Evolutionary conservation across 2,113 vertebrate genomes (phyloP).

Genomic region (Globicephala melas): DNA sequence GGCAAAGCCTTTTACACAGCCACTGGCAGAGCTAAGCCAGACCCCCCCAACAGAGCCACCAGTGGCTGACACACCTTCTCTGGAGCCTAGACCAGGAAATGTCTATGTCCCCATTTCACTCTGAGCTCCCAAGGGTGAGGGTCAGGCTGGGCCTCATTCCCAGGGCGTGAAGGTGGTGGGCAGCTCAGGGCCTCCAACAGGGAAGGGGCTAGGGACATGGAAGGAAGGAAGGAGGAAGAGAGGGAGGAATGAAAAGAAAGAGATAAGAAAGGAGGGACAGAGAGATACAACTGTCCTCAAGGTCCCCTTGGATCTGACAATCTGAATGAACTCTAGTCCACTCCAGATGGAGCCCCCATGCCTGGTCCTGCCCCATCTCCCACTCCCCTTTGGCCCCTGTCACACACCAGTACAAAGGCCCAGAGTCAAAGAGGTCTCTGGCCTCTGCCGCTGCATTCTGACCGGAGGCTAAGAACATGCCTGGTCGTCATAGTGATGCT

Average conservation of each 20-base stretch:
- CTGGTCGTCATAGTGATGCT: constrained; percentile 58
- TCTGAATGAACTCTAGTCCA: background rate
- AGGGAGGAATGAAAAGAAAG: background rate
- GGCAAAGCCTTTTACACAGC: background rate
- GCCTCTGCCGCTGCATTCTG: background rate
- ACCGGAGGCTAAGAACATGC: background rate
- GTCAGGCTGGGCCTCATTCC: background rate
- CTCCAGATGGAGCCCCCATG: background rate
- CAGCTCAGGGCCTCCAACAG: background rate
- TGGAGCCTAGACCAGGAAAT: background rate
- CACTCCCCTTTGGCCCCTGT: background rate
- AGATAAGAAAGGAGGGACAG: background rate
- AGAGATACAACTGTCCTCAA: background rate
- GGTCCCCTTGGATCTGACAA: background rate
- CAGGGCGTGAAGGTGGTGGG: background rate
- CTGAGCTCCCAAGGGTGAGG: background rate
- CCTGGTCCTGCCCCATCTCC: background rate
- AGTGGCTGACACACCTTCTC: background rate
- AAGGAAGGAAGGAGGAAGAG: background rate
- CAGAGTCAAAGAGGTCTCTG: constrained; percentile 24
- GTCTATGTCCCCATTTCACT: background rate
- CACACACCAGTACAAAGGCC: background rate
- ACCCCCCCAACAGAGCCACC: background rate
- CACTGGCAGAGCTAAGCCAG: background rate
- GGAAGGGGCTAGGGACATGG: background rate